Evolutionary conservation across 1,140 invertebrate species (phyloP).

Genomic region (Sinella curviseta): DNA sequence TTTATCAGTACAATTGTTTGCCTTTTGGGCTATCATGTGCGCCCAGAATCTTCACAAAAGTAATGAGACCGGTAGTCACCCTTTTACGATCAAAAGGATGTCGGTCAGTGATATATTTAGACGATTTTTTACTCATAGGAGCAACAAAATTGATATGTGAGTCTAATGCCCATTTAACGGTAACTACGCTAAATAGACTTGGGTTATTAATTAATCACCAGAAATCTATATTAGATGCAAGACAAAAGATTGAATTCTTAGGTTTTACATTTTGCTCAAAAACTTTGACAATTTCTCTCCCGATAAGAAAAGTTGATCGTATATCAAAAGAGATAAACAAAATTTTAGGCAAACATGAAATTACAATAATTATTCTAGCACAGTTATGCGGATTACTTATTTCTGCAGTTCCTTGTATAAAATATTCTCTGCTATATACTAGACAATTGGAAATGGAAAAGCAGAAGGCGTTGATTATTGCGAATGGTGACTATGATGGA

Average conservation of each 20-base stretch:
- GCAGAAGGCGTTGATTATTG: not conserved
- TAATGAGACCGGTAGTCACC: slow-evolving; percentile 30
- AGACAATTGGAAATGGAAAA: slow-evolving; percentile 16
- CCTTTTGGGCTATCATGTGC: slow-evolving; percentile 35
- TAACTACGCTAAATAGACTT: slow-evolving; percentile 4
- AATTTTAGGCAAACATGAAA: not conserved
- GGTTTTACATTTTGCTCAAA: slow-evolving; percentile 30
- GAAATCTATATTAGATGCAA: slow-evolving; percentile 17
- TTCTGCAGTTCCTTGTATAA: not conserved
- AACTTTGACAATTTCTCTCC: not conserved
- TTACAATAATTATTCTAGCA: slow-evolving; percentile 17
- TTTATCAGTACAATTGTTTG: slow-evolving; percentile 35
- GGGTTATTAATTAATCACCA: slow-evolving; percentile 9
- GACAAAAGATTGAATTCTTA: slow-evolving; percentile 26
- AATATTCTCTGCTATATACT: slow-evolving; percentile 27
- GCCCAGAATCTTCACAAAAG: slow-evolving; percentile 37
- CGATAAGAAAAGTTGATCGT: not conserved
- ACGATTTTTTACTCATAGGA: slow-evolving; percentile 39
- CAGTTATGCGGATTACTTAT: slow-evolving; percentile 22
- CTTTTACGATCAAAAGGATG: slow-evolving; percentile 25
- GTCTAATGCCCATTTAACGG: not conserved
- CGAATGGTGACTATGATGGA: not conserved
- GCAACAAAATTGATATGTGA: not conserved
- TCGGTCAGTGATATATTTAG: slow-evolving; percentile 35
- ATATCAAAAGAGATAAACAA: not conserved